Evolutionary conservation across 1,140 invertebrate genomes (phyloP).

Genomic region (Bombus turneri): DNA sequence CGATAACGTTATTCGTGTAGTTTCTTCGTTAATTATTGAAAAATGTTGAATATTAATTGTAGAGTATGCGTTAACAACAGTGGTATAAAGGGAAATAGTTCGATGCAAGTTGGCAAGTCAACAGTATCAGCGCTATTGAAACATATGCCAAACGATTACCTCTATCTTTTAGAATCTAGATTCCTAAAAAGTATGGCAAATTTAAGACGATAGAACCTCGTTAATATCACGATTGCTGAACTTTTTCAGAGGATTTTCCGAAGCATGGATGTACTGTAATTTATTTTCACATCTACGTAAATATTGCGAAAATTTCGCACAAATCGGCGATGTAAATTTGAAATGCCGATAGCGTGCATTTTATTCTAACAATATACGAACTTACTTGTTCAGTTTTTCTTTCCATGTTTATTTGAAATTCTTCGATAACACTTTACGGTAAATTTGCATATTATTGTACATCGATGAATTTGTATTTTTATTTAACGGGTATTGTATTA

Average conservation of each 20-base stretch:
- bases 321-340: no score
- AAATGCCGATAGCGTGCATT: no score
- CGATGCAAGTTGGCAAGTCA: neutral
- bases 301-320: neutral
- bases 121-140: accelerated
- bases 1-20: neutral
- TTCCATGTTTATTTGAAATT: neutral
- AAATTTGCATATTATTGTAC: neutral
- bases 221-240: neutral
- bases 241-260: neutral
- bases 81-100: neutral
- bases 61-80: no score
- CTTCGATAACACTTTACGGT: no score
- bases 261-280: neutral
- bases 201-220: neutral
- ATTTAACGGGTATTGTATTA: neutral
- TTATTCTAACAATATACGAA: no score
- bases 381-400: neutral
- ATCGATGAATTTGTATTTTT: neutral
- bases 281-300: no score
- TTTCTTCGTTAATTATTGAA: neutral
- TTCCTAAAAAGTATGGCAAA: neutral
- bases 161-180: neutral
- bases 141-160: neutral
- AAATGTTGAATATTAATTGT: neutral